Evolutionary conservation across 2,113 vertebrate genomes (phyloP), one percentile per base, ranked within the genome.

Genomic region (Eptesicus fuscus): DNA sequence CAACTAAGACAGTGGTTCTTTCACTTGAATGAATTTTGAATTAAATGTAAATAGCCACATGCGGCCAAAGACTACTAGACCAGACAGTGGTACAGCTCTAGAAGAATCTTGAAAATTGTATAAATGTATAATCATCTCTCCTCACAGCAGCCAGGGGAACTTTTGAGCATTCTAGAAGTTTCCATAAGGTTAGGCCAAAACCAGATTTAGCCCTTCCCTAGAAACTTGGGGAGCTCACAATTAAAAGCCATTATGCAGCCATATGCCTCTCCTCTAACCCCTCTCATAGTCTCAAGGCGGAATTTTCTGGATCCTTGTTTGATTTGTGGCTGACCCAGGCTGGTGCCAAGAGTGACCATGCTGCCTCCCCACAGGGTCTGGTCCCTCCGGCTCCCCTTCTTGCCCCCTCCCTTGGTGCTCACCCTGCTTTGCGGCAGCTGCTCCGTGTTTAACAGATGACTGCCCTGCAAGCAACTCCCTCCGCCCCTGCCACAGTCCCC

Each of bases 131-230:
- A 53, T 18, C 13, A 65, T 44, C 28, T 49, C 44, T 86, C 53
- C n/a, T 65, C 23, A 16, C 32, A 90, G 28, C 22, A 65, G 32
- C 37, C 14, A 51, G 70, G 67, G 9, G 76, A 83, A 28, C 4
- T 37, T 42, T n/a, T 22, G 51, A 56, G 23, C 22, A 42, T 59
- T 77, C 92, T 83, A 18, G 76, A 90, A 42, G 35, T 37, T 83
- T 94, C 76, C 40, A 23, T 13, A 69, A 85, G 30, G 14, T 65
- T 69, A 70, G 30, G 30, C 56, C n/a, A 83, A 73, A 90, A 32
- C 42, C 47, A 74, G 32, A n/a, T 14, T 69, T 67, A 69, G 23
- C 25, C 23, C 1, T 25, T 65, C 12, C 32, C 40, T 28, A 49
- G 65, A 40, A 89, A 65, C 11, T 22, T 32, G 80, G 35, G 32